These are phyloP conservation scores for Drosophila arawakana DNA, from an alignment of 1,140 invertebrate species.

Conservation along the genomic window DNA sequence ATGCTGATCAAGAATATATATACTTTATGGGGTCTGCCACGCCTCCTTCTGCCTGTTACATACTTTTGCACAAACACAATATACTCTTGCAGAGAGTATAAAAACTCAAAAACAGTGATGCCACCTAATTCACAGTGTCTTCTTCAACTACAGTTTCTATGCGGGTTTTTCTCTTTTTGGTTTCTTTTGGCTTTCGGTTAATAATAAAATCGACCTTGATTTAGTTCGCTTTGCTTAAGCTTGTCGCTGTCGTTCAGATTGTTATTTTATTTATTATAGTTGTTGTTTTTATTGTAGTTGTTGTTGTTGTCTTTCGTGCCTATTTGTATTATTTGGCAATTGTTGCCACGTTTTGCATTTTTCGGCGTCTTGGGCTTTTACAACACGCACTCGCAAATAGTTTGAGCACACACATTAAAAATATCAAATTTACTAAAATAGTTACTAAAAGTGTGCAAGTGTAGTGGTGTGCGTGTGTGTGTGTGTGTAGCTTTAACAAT, in stretches of 20 bases:
- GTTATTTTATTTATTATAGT: background rate
- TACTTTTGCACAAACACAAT: too few relatives aligned
- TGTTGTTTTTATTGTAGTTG: conserved; percentile 41
- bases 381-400: conserved; percentile 49
- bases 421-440: conserved; percentile 8
- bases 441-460: background rate
- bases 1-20: too few relatives aligned
- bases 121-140: conserved; percentile 6
- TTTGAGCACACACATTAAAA: conserved; percentile 50
- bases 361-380: conserved; percentile 57
- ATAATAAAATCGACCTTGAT: conserved; percentile 60
- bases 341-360: conserved; percentile 63
- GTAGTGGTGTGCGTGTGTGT: too few relatives aligned
- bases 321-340: conserved; percentile 76
- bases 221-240: conserved; percentile 33
- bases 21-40: too few relatives aligned
- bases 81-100: too few relatives aligned
- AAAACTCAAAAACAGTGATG: background rate
- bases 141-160: conserved; percentile 13
- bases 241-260: background rate
- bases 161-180: conserved; percentile 27
- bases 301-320: conserved; percentile 58
- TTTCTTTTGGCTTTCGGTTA: conserved; percentile 32
- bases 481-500: conserved; percentile 5
- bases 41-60: too few relatives aligned